Evolutionary conservation across 2,113 vertebrate genomes (phyloP), one percentile per base, ranked within the genome.

Genomic region (Lepus europaeus): DNA sequence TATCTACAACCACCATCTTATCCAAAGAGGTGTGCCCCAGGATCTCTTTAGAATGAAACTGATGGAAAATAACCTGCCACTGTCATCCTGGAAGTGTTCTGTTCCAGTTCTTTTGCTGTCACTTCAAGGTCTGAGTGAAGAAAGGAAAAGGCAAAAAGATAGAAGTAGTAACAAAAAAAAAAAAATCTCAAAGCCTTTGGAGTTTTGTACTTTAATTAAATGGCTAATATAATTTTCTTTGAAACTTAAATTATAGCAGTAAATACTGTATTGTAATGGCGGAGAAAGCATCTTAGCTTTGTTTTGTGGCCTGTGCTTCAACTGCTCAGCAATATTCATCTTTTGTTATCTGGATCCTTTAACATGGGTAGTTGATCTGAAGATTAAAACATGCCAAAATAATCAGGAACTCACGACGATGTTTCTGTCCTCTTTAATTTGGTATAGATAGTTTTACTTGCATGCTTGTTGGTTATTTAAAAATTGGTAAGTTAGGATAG

Each of bases 111-210:
- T 82, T 31, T 56, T 63, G 66, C 76, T 90, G n/a, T 95, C 89
- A 49, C 3, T 31, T 69, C 77, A 61, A 20, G 39, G 85, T 96
- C 89, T 96, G 79, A 82, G 86, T 33, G 81, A 94, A 90, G 45
- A 61, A 93, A 68, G 73, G 25, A 25, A 85, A 59, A 56, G 20
- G 14, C 9, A 9, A 39, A 81, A 36, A 79, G 68, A 68, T 16
- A 82, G 66, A 31, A 53, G 10, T 16, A 45, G 22, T 27, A 69
- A 73, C 2, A 70, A 69, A 61, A n/a, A 61, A 70, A 69, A 61
- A n/a, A 61, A 79, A 61, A 3, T 45, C 59, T 66, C 72, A 73
- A 61, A 93, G n/a, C 39, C 78, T 59, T 31, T 69, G 76, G 6
- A 59, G 22, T 73, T 81, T 88, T 56, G 33, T 5, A 45, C 19